Base-by-base conservation (phyloP, 2,888 invertebrate genomes). In the Caenorhabditis imperialis region DNA sequence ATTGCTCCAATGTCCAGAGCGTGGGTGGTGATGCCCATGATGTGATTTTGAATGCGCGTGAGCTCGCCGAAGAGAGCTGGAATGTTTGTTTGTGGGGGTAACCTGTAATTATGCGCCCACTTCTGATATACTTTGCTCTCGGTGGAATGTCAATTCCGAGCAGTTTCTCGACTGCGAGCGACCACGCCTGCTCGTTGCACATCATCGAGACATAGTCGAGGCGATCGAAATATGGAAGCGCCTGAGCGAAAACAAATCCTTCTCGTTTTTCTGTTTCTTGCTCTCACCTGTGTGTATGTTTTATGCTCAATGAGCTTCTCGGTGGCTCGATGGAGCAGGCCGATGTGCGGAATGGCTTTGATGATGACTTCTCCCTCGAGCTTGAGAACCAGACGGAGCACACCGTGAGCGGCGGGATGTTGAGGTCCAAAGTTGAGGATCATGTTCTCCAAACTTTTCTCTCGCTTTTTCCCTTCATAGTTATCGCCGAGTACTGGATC, bases 271-370 rank as follows among this genome's bases (percentile, higher is more conserved):
- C 20, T 8, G 2, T 14, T 40, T 30, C 16, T 40, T 14, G 0
- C 7, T 8, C 7, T 8, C 16, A 78, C 80, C 76, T 98, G 98
- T 1, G 93, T 94, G 89, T 96, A 99, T 0, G 98, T 99, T 90
- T 99, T 99, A 89, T 98, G 95, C 89, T 99, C 98, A 47, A 98
- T 97, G 25, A 99, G 91, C 88, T 99, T 99, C 89, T 99, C 98
- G 0, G 98, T 98, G 42, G 94, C 98, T 22, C 98, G 92, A 90
- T 99, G 99, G 22, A 99, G 91, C 0, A 99, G 91, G 0, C 99
- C 99, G 82, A 99, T 96, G 89, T 99, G 98, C 0, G 98, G 98
- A 89, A 97, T 96, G 0, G 95, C 93, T 20, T 92, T 91, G 58
- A 93, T 90, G 0, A 97, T 94, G 10, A 92, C 92, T 90, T 95